These are phyloP conservation scores for Bovichtus variegatus DNA, from an alignment of 2,797 vertebrate genomes.

Conservation along the genomic window DNA sequence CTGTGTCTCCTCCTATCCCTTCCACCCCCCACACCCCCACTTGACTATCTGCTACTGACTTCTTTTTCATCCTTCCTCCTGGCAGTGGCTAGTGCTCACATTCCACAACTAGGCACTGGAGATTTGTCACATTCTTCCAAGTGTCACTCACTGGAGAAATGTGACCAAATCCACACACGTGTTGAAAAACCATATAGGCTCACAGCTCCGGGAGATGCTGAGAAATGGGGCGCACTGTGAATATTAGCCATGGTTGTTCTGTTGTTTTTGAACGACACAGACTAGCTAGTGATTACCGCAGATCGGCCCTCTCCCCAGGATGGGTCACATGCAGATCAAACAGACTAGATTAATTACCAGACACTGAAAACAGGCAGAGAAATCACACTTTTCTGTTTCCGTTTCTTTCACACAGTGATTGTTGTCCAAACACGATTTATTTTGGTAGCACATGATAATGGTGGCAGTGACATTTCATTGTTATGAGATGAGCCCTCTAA, in stretches of 20 bases:
- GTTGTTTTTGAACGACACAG: background rate
- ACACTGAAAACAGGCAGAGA: background rate
- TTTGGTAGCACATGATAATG: slow-evolving; percentile 13
- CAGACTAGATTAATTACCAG: slow-evolving; percentile 26
- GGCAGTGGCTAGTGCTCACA: slow-evolving; percentile 61
- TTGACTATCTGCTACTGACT: slow-evolving; percentile 50
- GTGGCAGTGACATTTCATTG: slow-evolving; percentile 17
- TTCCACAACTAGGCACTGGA: slow-evolving; percentile 78
- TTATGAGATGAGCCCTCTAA: slow-evolving; percentile 28
- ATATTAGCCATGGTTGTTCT: slow-evolving; percentile 6
- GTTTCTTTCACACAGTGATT: background rate
- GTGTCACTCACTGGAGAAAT: slow-evolving; percentile 70
- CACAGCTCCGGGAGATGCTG: slow-evolving; percentile 5
- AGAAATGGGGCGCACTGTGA: background rate
- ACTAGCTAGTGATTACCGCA: background rate
- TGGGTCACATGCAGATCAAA: slow-evolving; percentile 17
- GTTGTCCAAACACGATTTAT: slow-evolving; percentile 21
- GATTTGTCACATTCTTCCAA: slow-evolving; percentile 82
- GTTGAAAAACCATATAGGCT: slow-evolving; percentile 37
- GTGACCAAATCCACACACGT: slow-evolving; percentile 36
- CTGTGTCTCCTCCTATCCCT: slow-evolving; percentile 11
- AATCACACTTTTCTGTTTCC: slow-evolving; percentile 9
- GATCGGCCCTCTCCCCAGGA: background rate
- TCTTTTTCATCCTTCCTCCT: slow-evolving; percentile 73
- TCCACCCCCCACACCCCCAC: background rate